A percentile compares a stretch with the other conserved stretches of the same genome.
Conservation (phyloP, 2,113 vertebrate species). For the Petrocephalus zakoni region DNA sequence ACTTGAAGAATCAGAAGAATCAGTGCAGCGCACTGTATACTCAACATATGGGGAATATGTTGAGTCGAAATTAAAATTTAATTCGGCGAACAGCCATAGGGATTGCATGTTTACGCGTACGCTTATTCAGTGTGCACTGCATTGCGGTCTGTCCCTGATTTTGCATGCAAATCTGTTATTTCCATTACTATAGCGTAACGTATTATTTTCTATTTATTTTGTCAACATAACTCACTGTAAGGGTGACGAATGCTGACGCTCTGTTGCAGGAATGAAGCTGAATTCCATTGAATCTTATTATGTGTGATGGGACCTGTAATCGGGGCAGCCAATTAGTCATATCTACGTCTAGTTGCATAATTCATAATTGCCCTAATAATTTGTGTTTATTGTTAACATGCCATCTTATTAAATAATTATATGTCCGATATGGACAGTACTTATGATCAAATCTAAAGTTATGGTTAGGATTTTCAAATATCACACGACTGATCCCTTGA, state of each 20-base stretch:
- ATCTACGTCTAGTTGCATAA: not conserved
- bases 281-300: not conserved
- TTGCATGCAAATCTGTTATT: not conserved
- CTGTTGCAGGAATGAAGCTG: not conserved
- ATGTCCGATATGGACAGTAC: not conserved
- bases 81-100: not conserved
- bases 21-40: not conserved
- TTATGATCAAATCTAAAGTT: not conserved
- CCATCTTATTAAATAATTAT: not conserved
- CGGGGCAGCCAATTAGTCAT: not conserved
- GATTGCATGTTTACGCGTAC: not conserved
- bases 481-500: not conserved
- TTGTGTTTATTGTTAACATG: not conserved
- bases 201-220: not conserved
- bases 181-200: not conserved
- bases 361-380: not conserved
- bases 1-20: not conserved
- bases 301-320: not conserved
- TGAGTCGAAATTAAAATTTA: not conserved
- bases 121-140: not conserved
- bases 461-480: not conserved
- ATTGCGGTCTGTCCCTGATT: not conserved
- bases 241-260: not conserved
- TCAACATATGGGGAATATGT: not conserved
- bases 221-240: not conserved